Conservation (phyloP, 2,113 vertebrate genomes). For the Piliocolobus tephrosceles region DNA sequence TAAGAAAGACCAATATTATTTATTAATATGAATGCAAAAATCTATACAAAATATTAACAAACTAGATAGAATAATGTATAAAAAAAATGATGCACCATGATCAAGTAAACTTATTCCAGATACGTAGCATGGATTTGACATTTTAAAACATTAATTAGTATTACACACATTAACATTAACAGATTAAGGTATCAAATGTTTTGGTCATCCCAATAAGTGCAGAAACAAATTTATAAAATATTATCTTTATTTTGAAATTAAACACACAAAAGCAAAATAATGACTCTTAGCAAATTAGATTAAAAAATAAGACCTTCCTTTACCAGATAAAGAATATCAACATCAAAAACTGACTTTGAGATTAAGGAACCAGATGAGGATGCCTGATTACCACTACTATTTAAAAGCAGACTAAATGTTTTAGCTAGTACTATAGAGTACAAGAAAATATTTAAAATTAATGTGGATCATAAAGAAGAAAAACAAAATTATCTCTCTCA, state of each 20-base stretch:
- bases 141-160: neutral
- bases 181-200: neutral
- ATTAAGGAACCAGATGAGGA: neutral
- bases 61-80: neutral
- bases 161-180: neutral
- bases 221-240: neutral
- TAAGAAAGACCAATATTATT: neutral
- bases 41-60: neutral
- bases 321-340: neutral
- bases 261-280: neutral
- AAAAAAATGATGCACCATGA: neutral
- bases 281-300: neutral
- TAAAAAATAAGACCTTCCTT: neutral
- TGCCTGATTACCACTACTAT: accelerated
- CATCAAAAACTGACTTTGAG: neutral
- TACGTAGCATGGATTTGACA: neutral
- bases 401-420: neutral
- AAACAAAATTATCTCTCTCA: neutral
- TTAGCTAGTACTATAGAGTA: accelerated
- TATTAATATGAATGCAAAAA: neutral
- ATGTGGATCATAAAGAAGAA: neutral
- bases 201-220: neutral
- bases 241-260: neutral
- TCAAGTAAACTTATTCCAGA: neutral
- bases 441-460: neutral